phyloP scores from a whole-genome alignment of 2,113 vertebrate genomes.

The Indri indri region DNA sequence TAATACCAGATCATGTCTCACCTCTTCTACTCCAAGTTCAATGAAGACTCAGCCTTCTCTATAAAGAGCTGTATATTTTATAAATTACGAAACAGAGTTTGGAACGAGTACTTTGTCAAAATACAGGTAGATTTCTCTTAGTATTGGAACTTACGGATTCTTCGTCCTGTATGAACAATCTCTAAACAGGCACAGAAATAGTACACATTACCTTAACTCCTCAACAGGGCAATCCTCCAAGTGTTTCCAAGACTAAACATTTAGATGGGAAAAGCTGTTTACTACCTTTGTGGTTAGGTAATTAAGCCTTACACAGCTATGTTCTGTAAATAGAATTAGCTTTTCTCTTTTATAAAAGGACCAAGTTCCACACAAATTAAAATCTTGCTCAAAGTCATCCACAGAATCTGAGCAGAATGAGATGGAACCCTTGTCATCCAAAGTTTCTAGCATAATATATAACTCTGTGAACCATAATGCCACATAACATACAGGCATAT shows the following conservation, averaged over 20 bases:
- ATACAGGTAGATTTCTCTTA: not conserved
- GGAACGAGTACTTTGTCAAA: not conserved
- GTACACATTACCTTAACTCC: not conserved
- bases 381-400: slow-evolving; percentile 38
- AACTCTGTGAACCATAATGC: slow-evolving; percentile 40
- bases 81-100: not conserved
- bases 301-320: not conserved
- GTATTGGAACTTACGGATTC: not conserved
- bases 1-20: not conserved
- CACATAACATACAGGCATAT: not conserved
- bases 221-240: not conserved
- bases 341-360: not conserved
- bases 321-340: not conserved
- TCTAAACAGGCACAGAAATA: not conserved
- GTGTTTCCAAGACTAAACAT: not conserved
- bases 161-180: not conserved
- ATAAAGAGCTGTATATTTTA: not conserved
- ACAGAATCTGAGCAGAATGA: not conserved
- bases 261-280: not conserved
- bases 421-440: not conserved
- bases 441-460: not conserved
- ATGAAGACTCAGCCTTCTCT: not conserved
- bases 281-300: not conserved
- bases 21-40: not conserved
- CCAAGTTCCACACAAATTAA: not conserved